These are phyloP conservation scores for Plectropomus leopardus DNA, from an alignment of 2,113 vertebrate species.

Conservation along the genomic window DNA sequence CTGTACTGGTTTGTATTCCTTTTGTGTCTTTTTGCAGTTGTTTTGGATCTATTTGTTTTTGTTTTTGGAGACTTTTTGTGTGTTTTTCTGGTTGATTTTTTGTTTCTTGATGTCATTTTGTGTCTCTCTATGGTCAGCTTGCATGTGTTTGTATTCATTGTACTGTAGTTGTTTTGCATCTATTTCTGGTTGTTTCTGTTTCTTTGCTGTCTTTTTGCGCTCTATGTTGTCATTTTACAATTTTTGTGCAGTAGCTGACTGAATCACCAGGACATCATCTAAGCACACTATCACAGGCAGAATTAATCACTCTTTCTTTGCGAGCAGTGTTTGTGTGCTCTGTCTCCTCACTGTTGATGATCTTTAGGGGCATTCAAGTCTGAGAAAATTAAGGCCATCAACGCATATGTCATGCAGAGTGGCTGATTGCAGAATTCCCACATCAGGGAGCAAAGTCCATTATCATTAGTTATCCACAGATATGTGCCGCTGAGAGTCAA, in stretches of 20 bases:
- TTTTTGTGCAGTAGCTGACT: background rate
- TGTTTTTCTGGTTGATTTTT: too few species aligned
- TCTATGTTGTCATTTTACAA: too few species aligned
- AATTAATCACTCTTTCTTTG: slow-evolving; percentile 45
- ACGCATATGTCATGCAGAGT: slow-evolving; percentile 61
- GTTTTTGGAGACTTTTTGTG: too few species aligned
- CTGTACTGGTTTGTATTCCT: too few species aligned
- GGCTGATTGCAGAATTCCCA: slow-evolving; percentile 79
- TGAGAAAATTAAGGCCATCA: slow-evolving; percentile 75
- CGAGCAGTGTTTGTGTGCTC: slow-evolving; percentile 53
- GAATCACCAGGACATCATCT: slow-evolving; percentile 15
- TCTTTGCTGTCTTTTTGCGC: too few species aligned
- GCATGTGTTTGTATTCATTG: too few species aligned
- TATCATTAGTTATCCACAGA: slow-evolving; percentile 77
- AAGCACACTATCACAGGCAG: background rate
- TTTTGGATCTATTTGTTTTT: too few species aligned
- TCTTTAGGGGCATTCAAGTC: slow-evolving; percentile 68
- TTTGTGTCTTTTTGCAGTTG: too few species aligned
- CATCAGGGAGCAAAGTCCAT: slow-evolving; percentile 78
- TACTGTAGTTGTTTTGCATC: too few species aligned
- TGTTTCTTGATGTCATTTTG: too few species aligned
- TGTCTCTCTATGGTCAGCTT: too few species aligned
- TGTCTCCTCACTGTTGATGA: slow-evolving; percentile 61
- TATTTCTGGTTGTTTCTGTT: too few species aligned
- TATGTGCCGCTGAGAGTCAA: slow-evolving; percentile 63